phyloP scores from a whole-genome alignment of 2,113 vertebrate species.

The Pteronura brasiliensis region DNA sequence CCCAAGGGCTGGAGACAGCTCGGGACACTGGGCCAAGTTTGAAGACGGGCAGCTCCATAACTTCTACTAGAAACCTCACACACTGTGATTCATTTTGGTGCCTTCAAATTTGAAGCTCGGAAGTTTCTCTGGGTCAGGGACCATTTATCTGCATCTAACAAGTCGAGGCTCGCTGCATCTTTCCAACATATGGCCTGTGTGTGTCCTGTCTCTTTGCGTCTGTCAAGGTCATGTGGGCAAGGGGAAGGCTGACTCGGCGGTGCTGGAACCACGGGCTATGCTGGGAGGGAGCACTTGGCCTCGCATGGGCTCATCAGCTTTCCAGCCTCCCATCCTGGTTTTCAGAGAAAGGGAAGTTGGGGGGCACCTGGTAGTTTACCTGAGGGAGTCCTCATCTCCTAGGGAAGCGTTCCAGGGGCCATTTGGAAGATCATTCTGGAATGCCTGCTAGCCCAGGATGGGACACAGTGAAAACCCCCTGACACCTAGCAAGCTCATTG shows the following conservation, averaged over 20 bases:
- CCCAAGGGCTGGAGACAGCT: not conserved
- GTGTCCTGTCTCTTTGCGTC: not conserved
- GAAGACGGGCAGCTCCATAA: not conserved
- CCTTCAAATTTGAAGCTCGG: conserved; percentile 58
- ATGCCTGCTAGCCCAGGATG: not conserved
- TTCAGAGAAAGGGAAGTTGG: not conserved
- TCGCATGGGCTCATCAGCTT: not conserved
- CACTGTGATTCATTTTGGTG: not conserved
- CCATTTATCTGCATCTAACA: conserved; percentile 6
- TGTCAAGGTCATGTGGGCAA: not conserved
- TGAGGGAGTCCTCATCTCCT: not conserved
- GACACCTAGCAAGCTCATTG: not conserved
- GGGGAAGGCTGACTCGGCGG: conserved; percentile 54
- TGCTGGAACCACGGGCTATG: fast-evolving
- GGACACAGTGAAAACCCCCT: not conserved
- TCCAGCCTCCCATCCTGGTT: not conserved
- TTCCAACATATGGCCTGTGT: conserved; percentile 33
- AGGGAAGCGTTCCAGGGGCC: not conserved
- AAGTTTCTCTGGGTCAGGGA: conserved; percentile 50
- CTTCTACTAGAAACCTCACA: not conserved
- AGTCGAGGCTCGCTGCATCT: not conserved
- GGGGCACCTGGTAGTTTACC: not conserved
- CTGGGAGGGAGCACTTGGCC: not conserved
- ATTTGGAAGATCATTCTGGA: not conserved
- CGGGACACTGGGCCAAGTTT: not conserved